Conservation (phyloP, 2,797 vertebrate species). For the Clarias fuscus region DNA sequence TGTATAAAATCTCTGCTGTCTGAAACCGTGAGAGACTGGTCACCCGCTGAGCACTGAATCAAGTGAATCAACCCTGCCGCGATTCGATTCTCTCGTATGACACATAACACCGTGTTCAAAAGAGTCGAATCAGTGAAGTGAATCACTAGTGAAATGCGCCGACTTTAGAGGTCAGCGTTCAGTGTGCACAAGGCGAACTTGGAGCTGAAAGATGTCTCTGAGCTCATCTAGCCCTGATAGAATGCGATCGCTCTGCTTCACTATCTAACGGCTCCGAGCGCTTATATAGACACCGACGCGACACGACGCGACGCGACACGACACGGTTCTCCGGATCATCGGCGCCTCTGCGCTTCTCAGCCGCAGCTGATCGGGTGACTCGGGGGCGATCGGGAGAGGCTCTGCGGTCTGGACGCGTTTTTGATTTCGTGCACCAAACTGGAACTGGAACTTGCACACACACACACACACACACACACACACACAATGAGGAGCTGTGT, state of each 20-base stretch:
- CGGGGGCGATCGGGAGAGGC: too few species aligned
- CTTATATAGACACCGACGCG: background rate
- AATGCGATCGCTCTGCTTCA: background rate
- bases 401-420: background rate
- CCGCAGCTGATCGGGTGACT: background rate
- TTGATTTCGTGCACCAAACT: background rate
- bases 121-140: slow-evolving; percentile 28
- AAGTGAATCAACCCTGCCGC: background rate
- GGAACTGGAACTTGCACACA: background rate
- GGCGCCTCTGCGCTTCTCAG: too few species aligned
- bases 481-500: slow-evolving; percentile 8
- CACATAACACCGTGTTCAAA: background rate
- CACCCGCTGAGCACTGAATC: background rate
- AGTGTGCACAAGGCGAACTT: background rate
- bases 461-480: background rate
- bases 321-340: background rate
- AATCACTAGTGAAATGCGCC: slow-evolving; percentile 9
- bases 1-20: background rate
- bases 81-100: background rate
- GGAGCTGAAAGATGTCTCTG: background rate
- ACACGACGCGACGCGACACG: background rate
- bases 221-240: background rate
- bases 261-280: background rate
- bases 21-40: background rate
- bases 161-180: background rate